Evolutionary conservation across 2,797 vertebrate species (phyloP).

Genomic region (Taenioides sp.): DNA sequence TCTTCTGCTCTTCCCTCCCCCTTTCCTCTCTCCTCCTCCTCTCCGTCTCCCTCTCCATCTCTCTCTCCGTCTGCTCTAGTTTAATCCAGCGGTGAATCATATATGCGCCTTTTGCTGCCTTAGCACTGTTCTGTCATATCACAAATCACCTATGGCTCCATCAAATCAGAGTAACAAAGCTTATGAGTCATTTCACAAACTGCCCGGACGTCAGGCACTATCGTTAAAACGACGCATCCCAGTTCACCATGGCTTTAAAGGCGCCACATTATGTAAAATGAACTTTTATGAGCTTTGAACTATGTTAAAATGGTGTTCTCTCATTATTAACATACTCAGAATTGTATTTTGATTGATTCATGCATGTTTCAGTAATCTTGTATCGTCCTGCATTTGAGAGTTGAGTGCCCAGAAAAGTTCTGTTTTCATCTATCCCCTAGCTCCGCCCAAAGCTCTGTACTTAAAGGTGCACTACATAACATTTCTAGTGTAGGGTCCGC

Average conservation of each 20-base stretch:
- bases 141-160: constrained; percentile 37
- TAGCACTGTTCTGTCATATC: constrained; percentile 28
- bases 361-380: too few species aligned
- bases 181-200: constrained; percentile 33
- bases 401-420: too few species aligned
- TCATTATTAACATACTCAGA: too few species aligned
- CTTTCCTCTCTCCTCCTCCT: not conserved
- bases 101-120: constrained; percentile 24
- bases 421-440: too few species aligned
- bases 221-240: constrained; percentile 20
- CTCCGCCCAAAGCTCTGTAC: too few species aligned
- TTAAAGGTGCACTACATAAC: too few species aligned
- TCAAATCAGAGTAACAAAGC: constrained; percentile 61
- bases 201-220: constrained; percentile 13
- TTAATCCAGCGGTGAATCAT: constrained; percentile 27
- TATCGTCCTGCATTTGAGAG: too few species aligned
- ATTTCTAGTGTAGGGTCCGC: too few species aligned
- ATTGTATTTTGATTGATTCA: too few species aligned
- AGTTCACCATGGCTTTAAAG: not conserved
- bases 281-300: too few species aligned
- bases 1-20: constrained; percentile 19
- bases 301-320: too few species aligned
- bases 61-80: constrained; percentile 1
- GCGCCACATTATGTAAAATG: too few species aligned
- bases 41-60: not conserved